Evolutionary conservation across 2,113 vertebrate genomes (phyloP), one percentile per base, ranked within the genome.

Genomic region (Tonatia bakeri): DNA sequence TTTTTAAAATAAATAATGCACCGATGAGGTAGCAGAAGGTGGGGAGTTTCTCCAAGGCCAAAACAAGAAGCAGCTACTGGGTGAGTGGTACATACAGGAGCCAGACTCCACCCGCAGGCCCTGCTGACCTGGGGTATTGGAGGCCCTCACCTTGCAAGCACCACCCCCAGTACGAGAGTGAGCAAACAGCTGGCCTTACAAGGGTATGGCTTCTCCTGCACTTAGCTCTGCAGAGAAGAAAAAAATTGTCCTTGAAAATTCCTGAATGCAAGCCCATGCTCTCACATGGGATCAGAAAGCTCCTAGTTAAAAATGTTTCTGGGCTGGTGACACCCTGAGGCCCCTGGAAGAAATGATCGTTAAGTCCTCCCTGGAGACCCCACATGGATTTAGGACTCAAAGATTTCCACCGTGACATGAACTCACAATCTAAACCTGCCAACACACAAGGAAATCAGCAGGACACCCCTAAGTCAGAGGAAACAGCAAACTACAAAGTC

Each of bases 151-250:
- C 28, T 61, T 2, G 0, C 13, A 2, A 36, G 20, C 73, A 4
- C 54, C 15, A 4, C n/a, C 61, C 19, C 31, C 36, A 4, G 64
- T 4, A 28, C 0, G 4, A 54, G 87, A 40, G 31, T 1, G 0
- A 14, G 40, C 59, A 9, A 3, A 90, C 43, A 15, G 73, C 15
- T 26, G 7, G 50, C 38, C 19, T 19, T 26, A 4, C 36, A 3
- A 36, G 31, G 36, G 15, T n/a, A 19, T 31, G 26, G 50, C 64
- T 72, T 40, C 38, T 36, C 77, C 28, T 9, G 31, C 22, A 72
- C 16, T 36, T 45, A 40, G 79, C 54, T 73, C 33, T 70, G 22
- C 31, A 19, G 64, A 56, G 50, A 20, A 56, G 43, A 50, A 65
- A 61, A 45, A 26, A 28, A 26, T 3, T 8, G 6, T 14, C n/a